Percentiles rank a stretch among this genome's conserved stretches.
Evolutionary conservation across 2,113 vertebrate species (phyloP).

Genomic region (Noctilio leporinus): DNA sequence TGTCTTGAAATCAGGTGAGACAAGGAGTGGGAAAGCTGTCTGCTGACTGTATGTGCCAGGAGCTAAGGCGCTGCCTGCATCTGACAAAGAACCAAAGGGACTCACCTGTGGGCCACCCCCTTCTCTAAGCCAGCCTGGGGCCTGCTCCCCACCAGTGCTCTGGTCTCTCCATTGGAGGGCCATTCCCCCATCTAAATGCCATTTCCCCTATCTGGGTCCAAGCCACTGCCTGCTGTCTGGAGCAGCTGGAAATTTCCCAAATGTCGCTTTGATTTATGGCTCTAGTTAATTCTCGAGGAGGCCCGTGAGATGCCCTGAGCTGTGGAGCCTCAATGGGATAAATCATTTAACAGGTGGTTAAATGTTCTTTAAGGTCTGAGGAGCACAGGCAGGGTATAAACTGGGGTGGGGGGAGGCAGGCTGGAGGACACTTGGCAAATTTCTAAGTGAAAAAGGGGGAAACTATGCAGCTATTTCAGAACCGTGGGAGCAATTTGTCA

Average conservation of each 20-base stretch:
- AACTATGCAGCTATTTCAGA: not conserved
- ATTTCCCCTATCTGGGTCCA: constrained; percentile 39
- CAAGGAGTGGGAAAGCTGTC: not conserved
- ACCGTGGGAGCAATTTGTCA: not conserved
- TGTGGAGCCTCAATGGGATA: constrained; percentile 73
- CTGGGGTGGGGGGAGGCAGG: not conserved
- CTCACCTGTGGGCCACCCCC: rapidly evolving
- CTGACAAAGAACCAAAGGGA: not conserved
- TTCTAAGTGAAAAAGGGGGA: not conserved
- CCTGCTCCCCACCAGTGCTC: rapidly evolving
- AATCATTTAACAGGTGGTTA: constrained; percentile 83
- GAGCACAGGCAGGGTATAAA: constrained; percentile 47
- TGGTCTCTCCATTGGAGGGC: not conserved
- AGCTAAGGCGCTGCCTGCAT: not conserved
- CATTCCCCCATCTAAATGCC: constrained; percentile 18
- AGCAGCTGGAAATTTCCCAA: constrained; percentile 75
- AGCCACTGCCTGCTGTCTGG: constrained; percentile 50
- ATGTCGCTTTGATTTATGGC: constrained; percentile 83
- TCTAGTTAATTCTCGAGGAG: constrained; percentile 81
- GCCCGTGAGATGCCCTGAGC: constrained; percentile 72
- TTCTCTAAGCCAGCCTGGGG: not conserved
- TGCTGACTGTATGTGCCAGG: rapidly evolving
- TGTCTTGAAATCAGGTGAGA: not conserved
- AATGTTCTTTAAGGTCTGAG: constrained; percentile 76
- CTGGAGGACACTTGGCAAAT: not conserved